Base-by-base conservation (phyloP, 2,113 vertebrate genomes). In the Crypturellus undulatus region DNA sequence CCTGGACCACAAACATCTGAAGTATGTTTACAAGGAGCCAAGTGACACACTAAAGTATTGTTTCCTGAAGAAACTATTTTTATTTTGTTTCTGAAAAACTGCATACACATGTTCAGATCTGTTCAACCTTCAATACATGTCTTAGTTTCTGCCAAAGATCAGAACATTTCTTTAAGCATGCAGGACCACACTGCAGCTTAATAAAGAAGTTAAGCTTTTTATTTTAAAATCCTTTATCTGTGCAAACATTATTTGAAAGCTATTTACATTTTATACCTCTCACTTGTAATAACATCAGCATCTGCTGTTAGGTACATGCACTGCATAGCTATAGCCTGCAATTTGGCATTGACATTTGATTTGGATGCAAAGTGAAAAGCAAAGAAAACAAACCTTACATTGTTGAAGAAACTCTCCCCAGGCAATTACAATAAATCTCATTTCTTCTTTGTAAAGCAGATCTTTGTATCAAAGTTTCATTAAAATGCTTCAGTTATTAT, bases 1-100 rank as follows among this genome's bases (percentile, higher is more conserved):
- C 87, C 40, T 87, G 65, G 69, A 85, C 64, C 77, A 16, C 70
- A 25, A 14, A 2, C 49, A 13, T 10, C 6, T 56, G 34, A 38
- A 18, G 17, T 36, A n/a, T n/a, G n/a, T 71, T 91, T 58, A 8
- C n/a, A 16, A 52, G 32, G 58, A 93, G 70, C 69, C 2, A 9
- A 96, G 40, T 62, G 59, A 87, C 4, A 11, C 64, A 54, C 49
- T 68, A 59, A 65, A 60, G 60, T 36, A 20, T 83, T 20, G 17
- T 73, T 96, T 73, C 83, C 16, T 94, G 96, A 90, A 96, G 96
- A 97, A 95, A 64, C 86, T 84, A 92, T 69, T 60, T 97, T 98
- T 96, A 95, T 97, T 96, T 67, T 71, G 63, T 59, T 90, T 59
- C 65, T 84, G 90, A 90, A 97, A 97, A 94, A 94, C 64, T 68